Conservation (phyloP, 2,888 invertebrate genomes). For the Tipula vernalis region DNA sequence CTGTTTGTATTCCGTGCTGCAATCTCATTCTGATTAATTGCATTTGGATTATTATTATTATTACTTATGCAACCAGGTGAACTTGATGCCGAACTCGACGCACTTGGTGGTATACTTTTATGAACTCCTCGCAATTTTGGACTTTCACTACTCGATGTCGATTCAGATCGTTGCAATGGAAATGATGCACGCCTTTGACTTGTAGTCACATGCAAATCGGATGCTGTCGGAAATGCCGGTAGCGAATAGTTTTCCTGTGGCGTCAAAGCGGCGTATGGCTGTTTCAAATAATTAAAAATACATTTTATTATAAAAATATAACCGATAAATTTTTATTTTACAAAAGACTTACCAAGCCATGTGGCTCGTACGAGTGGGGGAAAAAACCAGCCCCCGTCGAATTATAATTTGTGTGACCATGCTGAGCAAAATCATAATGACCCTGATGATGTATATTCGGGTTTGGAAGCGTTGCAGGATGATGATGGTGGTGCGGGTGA, state of each 20-base stretch:
- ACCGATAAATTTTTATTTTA: not conserved
- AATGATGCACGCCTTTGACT: slow-evolving; percentile 61
- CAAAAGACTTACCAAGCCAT: slow-evolving; percentile 26
- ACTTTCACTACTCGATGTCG: slow-evolving; percentile 64
- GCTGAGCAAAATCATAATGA: slow-evolving; percentile 32
- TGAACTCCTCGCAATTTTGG: slow-evolving; percentile 43
- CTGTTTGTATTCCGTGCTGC: slow-evolving; percentile 19
- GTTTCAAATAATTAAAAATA: slow-evolving; percentile 11
- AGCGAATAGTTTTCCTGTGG: slow-evolving; percentile 56
- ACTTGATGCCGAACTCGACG: slow-evolving; percentile 50
- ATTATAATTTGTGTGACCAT: slow-evolving; percentile 38
- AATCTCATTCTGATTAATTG: slow-evolving; percentile 15
- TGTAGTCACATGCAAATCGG: slow-evolving; percentile 55
- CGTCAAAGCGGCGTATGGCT: slow-evolving; percentile 29
- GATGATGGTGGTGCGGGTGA: slow-evolving; percentile 36
- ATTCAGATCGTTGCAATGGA: slow-evolving; percentile 68
- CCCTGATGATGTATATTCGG: slow-evolving; percentile 24
- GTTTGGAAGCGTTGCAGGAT: slow-evolving; percentile 29
- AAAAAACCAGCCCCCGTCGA: slow-evolving; percentile 19
- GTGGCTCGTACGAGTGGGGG: slow-evolving; percentile 21
- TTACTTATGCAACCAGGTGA: slow-evolving; percentile 28
- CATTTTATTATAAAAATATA: not conserved
- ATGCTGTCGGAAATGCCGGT: slow-evolving; percentile 55
- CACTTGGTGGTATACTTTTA: slow-evolving; percentile 39
- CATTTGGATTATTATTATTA: slow-evolving; percentile 19